Conservation (phyloP, 2,113 vertebrate species). For the Canis aureus region DNA sequence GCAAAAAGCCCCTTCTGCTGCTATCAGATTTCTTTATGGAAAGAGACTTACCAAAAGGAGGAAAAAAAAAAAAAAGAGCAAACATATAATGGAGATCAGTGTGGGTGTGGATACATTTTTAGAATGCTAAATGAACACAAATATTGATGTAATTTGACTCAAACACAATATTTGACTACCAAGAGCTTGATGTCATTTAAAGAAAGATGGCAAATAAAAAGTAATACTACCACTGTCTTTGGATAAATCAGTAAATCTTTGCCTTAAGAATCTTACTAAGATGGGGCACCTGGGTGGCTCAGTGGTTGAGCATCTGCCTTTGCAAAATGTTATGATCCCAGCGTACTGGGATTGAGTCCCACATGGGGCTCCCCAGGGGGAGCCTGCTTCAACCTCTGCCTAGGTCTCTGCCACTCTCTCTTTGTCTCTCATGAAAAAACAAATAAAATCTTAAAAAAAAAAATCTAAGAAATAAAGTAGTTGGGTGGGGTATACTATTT, state of each 20-base stretch:
- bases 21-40: conserved; percentile 50
- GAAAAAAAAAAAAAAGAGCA: fast-evolving
- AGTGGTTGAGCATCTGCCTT: too few species aligned
- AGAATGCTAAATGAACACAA: not conserved
- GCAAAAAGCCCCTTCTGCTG: not conserved
- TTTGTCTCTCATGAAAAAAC: too few species aligned
- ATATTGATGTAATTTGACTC: not conserved
- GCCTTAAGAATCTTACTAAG: not conserved
- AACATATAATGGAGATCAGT: not conserved
- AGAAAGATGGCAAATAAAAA: conserved; percentile 6
- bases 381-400: too few species aligned
- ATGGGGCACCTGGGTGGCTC: too few species aligned
- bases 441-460: too few species aligned
- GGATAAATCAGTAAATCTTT: not conserved
- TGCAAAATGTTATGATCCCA: too few species aligned
- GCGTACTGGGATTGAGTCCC: too few species aligned
- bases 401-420: too few species aligned
- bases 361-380: too few species aligned
- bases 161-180: not conserved
- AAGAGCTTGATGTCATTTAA: not conserved
- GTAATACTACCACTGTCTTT: not conserved
- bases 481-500: not conserved
- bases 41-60: not conserved
- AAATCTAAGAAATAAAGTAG: not conserved
- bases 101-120: not conserved